These are phyloP conservation scores for Corvus hawaiiensis DNA, from an alignment of 2,113 vertebrate species.

Conservation along the genomic window DNA sequence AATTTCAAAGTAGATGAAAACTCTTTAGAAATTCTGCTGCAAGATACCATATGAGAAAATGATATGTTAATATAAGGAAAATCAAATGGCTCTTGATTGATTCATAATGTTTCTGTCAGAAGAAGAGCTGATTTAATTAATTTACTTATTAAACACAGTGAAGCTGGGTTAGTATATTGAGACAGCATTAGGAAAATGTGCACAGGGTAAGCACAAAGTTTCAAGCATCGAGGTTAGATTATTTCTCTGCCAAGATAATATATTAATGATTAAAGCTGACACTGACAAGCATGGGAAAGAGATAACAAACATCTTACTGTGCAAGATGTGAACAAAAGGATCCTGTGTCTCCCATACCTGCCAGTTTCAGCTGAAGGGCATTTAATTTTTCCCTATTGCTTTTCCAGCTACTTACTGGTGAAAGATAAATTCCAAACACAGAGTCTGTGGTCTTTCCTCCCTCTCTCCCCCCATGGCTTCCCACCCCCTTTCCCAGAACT, in stretches of 20 bases:
- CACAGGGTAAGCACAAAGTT: slow-evolving; percentile 26
- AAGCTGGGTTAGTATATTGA: not conserved
- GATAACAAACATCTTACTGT: slow-evolving; percentile 44
- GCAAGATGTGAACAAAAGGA: slow-evolving; percentile 39
- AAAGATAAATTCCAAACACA: slow-evolving; percentile 12
- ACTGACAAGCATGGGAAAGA: slow-evolving; percentile 59
- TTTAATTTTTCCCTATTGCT: slow-evolving; percentile 53
- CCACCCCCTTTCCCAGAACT: not conserved
- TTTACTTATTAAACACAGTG: not conserved
- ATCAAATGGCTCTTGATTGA: not conserved
- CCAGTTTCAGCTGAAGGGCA: slow-evolving; percentile 48
- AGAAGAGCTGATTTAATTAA: not conserved
- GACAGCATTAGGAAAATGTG: not conserved
- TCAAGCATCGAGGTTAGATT: slow-evolving; percentile 40
- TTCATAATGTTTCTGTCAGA: not conserved
- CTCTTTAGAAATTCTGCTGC: not conserved
- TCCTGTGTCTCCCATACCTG: not conserved
- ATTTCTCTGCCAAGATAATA: slow-evolving; percentile 43
- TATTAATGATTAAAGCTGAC: slow-evolving; percentile 59
- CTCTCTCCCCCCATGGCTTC: not conserved
- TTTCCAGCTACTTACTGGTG: not conserved
- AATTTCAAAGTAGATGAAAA: not conserved
- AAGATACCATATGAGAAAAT: not conserved
- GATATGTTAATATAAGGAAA: not conserved
- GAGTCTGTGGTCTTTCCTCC: not conserved